Percentiles rank a stretch among this genome's conserved stretches.
Evolutionary conservation across 2,113 vertebrate species (phyloP).

Genomic region (Mormyrus lacerda): DNA sequence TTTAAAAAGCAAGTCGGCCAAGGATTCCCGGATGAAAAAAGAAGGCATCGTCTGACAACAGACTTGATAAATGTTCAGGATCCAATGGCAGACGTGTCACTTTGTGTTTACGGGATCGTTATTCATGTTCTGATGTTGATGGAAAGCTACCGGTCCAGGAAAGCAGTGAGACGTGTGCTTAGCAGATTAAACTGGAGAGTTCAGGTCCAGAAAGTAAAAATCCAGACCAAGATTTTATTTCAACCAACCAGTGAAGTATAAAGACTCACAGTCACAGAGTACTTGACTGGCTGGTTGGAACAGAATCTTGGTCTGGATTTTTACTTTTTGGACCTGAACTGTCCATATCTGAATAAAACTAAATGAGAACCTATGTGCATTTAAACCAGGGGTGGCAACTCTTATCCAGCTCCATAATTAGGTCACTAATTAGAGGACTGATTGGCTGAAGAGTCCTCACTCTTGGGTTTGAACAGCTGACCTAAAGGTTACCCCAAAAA

Average conservation of each 20-base stretch:
- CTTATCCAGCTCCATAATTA: no score
- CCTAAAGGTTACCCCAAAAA: no score
- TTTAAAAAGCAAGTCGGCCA: neutral
- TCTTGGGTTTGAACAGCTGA: no score
- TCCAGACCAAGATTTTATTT: neutral
- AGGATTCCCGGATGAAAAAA: neutral
- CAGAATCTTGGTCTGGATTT: neutral
- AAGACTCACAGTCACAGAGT: neutral
- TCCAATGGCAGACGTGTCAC: neutral
- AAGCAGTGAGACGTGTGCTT: neutral
- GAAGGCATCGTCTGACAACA: neutral
- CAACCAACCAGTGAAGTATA: neutral
- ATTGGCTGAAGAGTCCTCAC: no score
- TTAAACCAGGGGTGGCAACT: neutral
- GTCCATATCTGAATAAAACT: neutral
- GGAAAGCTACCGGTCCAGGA: neutral
- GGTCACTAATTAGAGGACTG: no score
- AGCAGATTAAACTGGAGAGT: neutral
- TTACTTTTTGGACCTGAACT: neutral
- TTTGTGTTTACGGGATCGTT: neutral
- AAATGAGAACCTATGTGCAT: neutral
- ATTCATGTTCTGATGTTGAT: conserved; percentile 30
- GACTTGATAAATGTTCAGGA: conserved; percentile 3
- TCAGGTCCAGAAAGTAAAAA: neutral
- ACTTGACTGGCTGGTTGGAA: neutral